Conservation (phyloP, 2,113 vertebrate species). For the Petromus typicus region DNA sequence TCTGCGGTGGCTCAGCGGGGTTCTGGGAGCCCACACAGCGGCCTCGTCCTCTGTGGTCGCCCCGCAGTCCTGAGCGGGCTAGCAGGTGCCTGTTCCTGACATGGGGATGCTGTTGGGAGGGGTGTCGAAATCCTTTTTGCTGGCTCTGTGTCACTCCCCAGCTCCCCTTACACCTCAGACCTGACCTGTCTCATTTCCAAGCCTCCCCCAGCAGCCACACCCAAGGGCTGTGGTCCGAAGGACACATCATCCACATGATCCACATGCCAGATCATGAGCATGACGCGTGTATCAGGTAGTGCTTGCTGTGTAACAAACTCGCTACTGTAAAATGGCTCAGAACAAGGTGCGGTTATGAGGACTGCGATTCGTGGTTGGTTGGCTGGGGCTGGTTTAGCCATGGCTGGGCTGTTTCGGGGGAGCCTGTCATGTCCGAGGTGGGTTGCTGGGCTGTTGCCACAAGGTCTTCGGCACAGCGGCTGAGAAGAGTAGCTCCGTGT, state of each 20-base stretch:
- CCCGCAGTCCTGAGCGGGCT: no score
- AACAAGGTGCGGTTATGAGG: no score
- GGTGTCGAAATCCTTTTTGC: no score
- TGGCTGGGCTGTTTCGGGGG: neutral
- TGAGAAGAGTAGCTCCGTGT: neutral
- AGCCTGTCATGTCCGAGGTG: neutral
- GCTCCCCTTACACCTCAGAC: neutral
- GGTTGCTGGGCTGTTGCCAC: neutral
- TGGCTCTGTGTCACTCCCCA: no score
- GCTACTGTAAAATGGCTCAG: no score
- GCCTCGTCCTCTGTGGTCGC: accelerated
- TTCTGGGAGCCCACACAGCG: neutral
- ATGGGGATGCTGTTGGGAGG: no score
- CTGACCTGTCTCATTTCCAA: accelerated
- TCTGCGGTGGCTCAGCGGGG: neutral
- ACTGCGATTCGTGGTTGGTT: neutral
- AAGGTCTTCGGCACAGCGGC: neutral
- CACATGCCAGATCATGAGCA: accelerated
- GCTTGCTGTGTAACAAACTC: neutral
- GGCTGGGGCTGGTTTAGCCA: neutral
- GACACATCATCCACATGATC: no score
- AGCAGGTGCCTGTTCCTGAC: neutral
- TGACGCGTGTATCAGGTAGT: neutral
- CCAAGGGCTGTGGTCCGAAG: accelerated
- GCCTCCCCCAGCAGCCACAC: no score